phyloP scores from a whole-genome alignment of 30 jellyfish, hydroid and myxozoan species.

The Pseudorhiza aurosa region DNA sequence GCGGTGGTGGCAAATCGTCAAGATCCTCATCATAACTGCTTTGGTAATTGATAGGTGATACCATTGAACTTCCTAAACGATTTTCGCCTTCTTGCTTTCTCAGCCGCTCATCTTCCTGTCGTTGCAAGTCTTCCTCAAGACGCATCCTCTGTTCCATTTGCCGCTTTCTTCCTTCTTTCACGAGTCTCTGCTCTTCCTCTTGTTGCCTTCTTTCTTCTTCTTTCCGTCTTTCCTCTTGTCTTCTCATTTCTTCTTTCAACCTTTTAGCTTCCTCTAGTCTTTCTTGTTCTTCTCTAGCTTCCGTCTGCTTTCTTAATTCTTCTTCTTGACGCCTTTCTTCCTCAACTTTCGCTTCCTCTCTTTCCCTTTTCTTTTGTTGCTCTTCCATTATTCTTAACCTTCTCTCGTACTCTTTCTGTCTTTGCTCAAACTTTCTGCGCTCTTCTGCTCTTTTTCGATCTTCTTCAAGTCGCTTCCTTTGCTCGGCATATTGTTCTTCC shows the following conservation, averaged over 20 bases:
- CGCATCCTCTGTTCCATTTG: slow-evolving; percentile 5
- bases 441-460: slow-evolving; percentile 36
- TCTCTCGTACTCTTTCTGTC: slow-evolving; percentile 65
- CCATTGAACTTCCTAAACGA: slow-evolving; percentile 33
- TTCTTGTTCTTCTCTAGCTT: slow-evolving; percentile 17
- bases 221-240: slow-evolving; percentile 43
- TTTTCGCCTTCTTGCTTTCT: slow-evolving; percentile 52
- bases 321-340: slow-evolving; percentile 27
- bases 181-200: slow-evolving; percentile 35
- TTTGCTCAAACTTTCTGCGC: slow-evolving; percentile 56
- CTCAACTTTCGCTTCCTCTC: slow-evolving; percentile 15
- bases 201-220: slow-evolving; percentile 39
- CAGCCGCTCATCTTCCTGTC: slow-evolving; percentile 32
- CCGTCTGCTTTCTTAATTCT: background rate
- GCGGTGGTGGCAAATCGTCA: slow-evolving; percentile 96
- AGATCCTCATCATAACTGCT: slow-evolving; percentile 46
- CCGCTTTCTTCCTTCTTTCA: background rate
- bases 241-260: slow-evolving; percentile 31
- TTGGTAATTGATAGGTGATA: background rate
- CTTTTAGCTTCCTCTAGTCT: slow-evolving; percentile 4
- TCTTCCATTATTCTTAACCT: slow-evolving; percentile 41
- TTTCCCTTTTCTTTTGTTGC: slow-evolving; percentile 32
- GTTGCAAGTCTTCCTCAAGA: too few relatives aligned
- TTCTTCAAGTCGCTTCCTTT: slow-evolving; percentile 8
- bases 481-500: slow-evolving; percentile 29